phyloP scores from a whole-genome alignment of 2,888 invertebrate genomes.

The Polymixis lichenea region DNA sequence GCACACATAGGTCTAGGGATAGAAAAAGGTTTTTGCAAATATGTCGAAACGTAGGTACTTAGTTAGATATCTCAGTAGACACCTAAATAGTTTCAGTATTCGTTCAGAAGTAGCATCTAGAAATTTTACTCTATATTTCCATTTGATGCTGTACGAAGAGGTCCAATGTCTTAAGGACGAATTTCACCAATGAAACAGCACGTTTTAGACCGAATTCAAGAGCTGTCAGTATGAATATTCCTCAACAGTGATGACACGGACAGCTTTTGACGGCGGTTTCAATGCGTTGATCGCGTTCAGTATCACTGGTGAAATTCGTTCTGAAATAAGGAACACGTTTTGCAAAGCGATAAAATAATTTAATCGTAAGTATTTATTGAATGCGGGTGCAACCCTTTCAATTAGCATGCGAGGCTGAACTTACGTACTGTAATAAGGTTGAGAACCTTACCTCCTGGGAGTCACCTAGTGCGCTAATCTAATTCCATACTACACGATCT shows the following conservation, averaged over 20 bases:
- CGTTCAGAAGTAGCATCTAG: neutral
- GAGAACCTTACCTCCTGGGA: neutral
- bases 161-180: neutral
- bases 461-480: constrained; percentile 22
- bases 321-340: neutral
- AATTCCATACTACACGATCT: constrained; percentile 30
- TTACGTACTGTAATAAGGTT: constrained; percentile 8
- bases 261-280: too few relatives aligned
- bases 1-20: too few relatives aligned
- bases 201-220: neutral
- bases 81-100: neutral
- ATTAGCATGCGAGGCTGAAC: constrained; percentile 3
- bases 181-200: neutral
- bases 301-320: neutral
- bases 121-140: neutral
- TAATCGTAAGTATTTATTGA: neutral
- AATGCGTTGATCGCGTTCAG: too few relatives aligned
- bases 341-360: too few relatives aligned
- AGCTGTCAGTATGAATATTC: neutral
- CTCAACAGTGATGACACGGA: neutral
- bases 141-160: neutral
- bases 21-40: neutral
- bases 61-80: neutral
- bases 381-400: constrained; percentile 1
- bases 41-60: neutral